Conservation (phyloP, 2,113 vertebrate genomes). For the Sceloporus tristichus region DNA sequence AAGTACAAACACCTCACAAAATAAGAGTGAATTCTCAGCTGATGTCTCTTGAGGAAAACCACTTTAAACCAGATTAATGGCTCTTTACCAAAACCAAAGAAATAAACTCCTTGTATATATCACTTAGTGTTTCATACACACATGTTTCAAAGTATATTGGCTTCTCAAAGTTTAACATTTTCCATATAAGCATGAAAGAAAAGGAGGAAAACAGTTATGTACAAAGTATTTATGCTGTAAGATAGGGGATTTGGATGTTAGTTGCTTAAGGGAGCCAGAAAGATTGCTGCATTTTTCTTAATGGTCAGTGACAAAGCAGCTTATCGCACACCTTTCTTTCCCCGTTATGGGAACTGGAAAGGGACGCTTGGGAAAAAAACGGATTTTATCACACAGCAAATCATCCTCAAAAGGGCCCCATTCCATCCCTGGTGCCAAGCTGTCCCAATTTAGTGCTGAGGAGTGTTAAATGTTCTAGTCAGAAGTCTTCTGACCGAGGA, state of each 20-base stretch:
- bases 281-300: not conserved
- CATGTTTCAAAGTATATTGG: conserved; percentile 9
- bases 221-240: not conserved
- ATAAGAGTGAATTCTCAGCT: conserved; percentile 19
- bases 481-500: too few species aligned
- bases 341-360: too few species aligned
- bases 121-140: conserved; percentile 30
- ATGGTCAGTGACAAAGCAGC: not conserved
- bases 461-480: too few species aligned
- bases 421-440: too few species aligned
- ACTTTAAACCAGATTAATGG: conserved; percentile 38
- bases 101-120: conserved; percentile 21
- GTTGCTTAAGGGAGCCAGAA: not conserved
- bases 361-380: too few species aligned
- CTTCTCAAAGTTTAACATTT: not conserved
- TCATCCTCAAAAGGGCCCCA: too few species aligned
- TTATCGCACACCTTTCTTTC: too few species aligned
- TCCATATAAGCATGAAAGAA: not conserved
- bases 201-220: not conserved
- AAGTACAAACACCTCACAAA: conserved; percentile 12
- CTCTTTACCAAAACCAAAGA: conserved; percentile 30
- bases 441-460: too few species aligned
- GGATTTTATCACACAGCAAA: too few species aligned
- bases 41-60: conserved; percentile 27
- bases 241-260: not conserved